Percentiles rank a stretch among this genome's conserved stretches.
phyloP scores from a whole-genome alignment of 2,113 vertebrate genomes.

The Chloroceryle aenea region DNA sequence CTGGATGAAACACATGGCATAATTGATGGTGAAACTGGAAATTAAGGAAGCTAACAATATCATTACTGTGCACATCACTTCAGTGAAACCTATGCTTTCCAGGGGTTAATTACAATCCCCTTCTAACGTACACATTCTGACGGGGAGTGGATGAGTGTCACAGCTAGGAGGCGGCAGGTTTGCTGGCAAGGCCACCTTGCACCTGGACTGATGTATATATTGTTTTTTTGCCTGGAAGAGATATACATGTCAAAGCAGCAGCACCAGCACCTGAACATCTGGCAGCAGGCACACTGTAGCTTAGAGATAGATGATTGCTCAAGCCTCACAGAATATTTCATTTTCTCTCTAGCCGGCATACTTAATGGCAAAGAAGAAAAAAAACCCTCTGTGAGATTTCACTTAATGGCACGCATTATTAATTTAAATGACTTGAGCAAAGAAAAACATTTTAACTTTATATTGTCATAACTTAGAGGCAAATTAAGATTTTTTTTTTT shows the following conservation, averaged over 20 bases:
- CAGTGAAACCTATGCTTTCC: conserved; percentile 64
- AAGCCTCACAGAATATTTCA: conserved; percentile 51
- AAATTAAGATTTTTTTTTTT: conserved; percentile 23
- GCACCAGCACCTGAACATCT: conserved; percentile 58
- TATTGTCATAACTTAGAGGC: neutral
- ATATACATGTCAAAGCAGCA: conserved; percentile 42
- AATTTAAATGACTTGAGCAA: conserved; percentile 25
- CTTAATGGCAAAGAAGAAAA: conserved; percentile 37
- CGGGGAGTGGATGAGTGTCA: conserved; percentile 52
- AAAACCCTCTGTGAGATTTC: conserved; percentile 3
- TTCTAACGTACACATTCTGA: conserved; percentile 50
- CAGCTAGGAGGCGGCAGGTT: conserved; percentile 30
- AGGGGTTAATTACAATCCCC: conserved; percentile 75
- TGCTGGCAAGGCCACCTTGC: conserved; percentile 60
- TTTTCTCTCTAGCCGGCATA: conserved; percentile 21
- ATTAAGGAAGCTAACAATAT: conserved; percentile 79
- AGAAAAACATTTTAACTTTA: conserved; percentile 38
- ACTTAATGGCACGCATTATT: conserved; percentile 2
- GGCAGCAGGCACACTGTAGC: conserved; percentile 18
- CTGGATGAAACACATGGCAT: conserved; percentile 83
- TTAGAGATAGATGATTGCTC: conserved; percentile 7
- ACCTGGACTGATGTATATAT: conserved; percentile 63
- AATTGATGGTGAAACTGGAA: conserved; percentile 84
- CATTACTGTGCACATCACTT: conserved; percentile 75
- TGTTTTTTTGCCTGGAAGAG: conserved; percentile 46